Percentiles rank a stretch among this genome's conserved stretches.
Conservation (phyloP, 2,797 vertebrate genomes). For the Xyrichtys novacula region DNA sequence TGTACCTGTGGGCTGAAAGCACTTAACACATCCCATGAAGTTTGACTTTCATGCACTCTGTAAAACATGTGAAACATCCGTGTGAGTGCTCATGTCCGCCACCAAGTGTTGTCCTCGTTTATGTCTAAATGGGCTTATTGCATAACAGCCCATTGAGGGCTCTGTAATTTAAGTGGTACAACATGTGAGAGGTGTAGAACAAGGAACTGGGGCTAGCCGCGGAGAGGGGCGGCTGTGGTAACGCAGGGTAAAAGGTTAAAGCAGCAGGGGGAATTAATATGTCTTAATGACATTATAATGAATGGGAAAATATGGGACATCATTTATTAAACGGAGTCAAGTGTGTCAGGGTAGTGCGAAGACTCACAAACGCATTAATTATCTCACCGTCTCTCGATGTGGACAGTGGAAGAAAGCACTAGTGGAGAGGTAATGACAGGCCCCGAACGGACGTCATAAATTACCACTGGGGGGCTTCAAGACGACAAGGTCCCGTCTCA, state of each 20-base stretch:
- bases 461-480: constrained; percentile 75
- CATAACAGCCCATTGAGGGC: constrained; percentile 66
- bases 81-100: constrained; percentile 21
- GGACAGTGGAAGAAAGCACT: constrained; percentile 63
- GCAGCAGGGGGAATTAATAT: constrained; percentile 85
- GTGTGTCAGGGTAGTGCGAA: constrained; percentile 82
- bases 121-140: constrained; percentile 72
- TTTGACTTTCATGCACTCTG: constrained; percentile 71
- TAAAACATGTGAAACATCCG: constrained; percentile 57
- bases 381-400: constrained; percentile 73
- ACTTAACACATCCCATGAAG: constrained; percentile 66
- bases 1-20: constrained; percentile 71
- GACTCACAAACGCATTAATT: constrained; percentile 85
- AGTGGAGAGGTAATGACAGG: constrained; percentile 78
- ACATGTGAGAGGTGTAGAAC: constrained; percentile 70
- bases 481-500: constrained; percentile 73
- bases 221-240: constrained; percentile 67
- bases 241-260: constrained; percentile 83
- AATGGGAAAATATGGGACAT: constrained; percentile 85
- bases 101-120: constrained; percentile 69
- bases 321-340: constrained; percentile 87
- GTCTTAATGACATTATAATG: constrained; percentile 88
- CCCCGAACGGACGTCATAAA: constrained; percentile 77
- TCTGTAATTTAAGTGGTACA: constrained; percentile 72
- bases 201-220: constrained; percentile 66